Evolutionary conservation across 1,140 invertebrate species (phyloP).

Genomic region (Probaryconus sp.): DNA sequence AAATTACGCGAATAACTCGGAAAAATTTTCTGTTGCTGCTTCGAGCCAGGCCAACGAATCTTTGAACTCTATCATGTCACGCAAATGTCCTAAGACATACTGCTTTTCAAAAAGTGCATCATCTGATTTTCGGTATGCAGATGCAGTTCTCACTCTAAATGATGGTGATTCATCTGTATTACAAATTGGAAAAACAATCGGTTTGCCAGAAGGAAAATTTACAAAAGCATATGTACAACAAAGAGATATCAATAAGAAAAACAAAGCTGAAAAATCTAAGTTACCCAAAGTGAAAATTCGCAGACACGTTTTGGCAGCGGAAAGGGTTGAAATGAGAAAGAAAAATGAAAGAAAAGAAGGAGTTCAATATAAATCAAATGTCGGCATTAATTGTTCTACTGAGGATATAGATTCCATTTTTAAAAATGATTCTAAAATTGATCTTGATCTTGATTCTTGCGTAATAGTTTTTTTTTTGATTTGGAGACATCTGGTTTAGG

Average conservation of each 20-base stretch:
- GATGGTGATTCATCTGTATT: constrained; percentile 30
- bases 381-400: constrained; percentile 2
- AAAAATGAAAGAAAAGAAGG: constrained; percentile 31
- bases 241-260: constrained; percentile 9
- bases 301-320: constrained; percentile 9
- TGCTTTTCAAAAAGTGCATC: constrained; percentile 40
- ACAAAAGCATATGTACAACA: constrained; percentile 10
- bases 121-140: constrained; percentile 32
- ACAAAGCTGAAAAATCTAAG: constrained; percentile 12
- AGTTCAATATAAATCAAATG: constrained; percentile 19
- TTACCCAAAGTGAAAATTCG: constrained; percentile 17
- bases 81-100: constrained; percentile 21
- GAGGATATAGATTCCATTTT: constrained; percentile 13
- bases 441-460: not conserved
- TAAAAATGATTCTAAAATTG: not conserved
- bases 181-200: constrained; percentile 23
- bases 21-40: constrained; percentile 34
- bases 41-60: constrained; percentile 37
- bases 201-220: constrained; percentile 18
- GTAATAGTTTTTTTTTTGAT: constrained; percentile 46
- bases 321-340: constrained; percentile 19
- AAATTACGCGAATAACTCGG: constrained; percentile 28
- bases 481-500: constrained; percentile 46
- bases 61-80: constrained; percentile 30
- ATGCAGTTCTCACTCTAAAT: constrained; percentile 30